Conservation (phyloP, 2,888 invertebrate species). For the Drosophila siamana region DNA sequence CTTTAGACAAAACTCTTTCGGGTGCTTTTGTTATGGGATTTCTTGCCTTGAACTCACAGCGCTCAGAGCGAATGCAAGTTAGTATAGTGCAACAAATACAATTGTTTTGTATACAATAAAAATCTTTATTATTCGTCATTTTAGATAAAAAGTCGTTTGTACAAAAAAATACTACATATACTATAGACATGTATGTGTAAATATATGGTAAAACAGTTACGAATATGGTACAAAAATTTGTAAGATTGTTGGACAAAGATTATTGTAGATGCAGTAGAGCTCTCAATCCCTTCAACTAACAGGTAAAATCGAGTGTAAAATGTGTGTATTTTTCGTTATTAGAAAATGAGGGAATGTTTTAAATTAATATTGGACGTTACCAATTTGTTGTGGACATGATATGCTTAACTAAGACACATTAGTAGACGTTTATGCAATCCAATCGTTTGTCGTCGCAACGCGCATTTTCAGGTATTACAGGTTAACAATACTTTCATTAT, state of each 20-base stretch:
- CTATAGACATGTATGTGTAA: slow-evolving; percentile 29
- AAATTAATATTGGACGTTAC: slow-evolving; percentile 51
- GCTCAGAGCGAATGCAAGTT: slow-evolving; percentile 5
- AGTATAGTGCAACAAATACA: background rate
- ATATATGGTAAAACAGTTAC: slow-evolving; percentile 39
- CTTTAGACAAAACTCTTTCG: slow-evolving; percentile 35
- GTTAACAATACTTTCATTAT: slow-evolving; percentile 43
- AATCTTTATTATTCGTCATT: slow-evolving; percentile 68
- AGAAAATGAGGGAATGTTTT: slow-evolving; percentile 35
- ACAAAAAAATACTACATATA: slow-evolving; percentile 66
- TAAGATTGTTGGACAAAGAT: slow-evolving; percentile 36
- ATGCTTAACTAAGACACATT: slow-evolving; percentile 62
- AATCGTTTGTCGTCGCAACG: slow-evolving; percentile 47
- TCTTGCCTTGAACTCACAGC: slow-evolving; percentile 66
- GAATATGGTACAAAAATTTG: slow-evolving; percentile 48
- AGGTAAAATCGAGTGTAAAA: slow-evolving; percentile 33
- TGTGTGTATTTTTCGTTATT: slow-evolving; percentile 5
- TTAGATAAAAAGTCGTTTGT: slow-evolving; percentile 74
- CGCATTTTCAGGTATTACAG: slow-evolving; percentile 35
- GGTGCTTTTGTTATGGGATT: slow-evolving; percentile 34
- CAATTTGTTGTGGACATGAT: slow-evolving; percentile 28
- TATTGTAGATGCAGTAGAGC: slow-evolving; percentile 9
- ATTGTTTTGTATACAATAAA: slow-evolving; percentile 69
- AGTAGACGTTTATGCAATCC: slow-evolving; percentile 77
- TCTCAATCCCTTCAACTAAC: slow-evolving; percentile 22